Evolutionary conservation across 2,113 vertebrate species (phyloP), one percentile per base, ranked within the genome.

Genomic region (Gobius niger): DNA sequence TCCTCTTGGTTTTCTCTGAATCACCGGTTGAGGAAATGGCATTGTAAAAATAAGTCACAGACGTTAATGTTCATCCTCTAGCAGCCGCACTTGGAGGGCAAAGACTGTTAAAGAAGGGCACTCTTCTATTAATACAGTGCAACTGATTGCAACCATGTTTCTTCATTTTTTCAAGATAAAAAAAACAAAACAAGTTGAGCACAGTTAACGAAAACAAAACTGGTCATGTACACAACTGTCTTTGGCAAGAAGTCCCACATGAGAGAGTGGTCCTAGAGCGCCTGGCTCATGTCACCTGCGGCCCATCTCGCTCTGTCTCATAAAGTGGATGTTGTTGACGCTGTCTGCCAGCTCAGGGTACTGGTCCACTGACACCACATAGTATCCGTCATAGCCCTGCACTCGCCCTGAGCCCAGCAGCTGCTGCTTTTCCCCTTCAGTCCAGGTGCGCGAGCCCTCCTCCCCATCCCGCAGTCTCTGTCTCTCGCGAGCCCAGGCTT

Each of bases 241-340:
- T 98, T 99, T 98, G 98, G 97, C 96, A 98, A 98, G 94, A 94
- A 84, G 88, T 91, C 88, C 90, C 82, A 76, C 64, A 68, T 81
- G 42, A 61, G 68, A 85, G 86, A 90, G 82, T 6, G 75, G 61
- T 63, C 80, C 51, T 52, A 68, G 71, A 83, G 84, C 78, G 76
- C 70, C 68, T 68, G 82, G 73, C 85, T 91, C 89, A 94, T 98
- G 98, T 99, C 97, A 99, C 98, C 98, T 99, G 88, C 96, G 95
- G 92, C 98, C 98, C 96, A 98, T 98, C 87, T 99, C 98, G 15
- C 95, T 98, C 94, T 99, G 98, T 94, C 96, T 94, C 97, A 99
- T 95, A 91, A 99, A 99, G 84, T 98, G 96, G 91, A 99, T 93
- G 87, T 99, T 99, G 94, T 94, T 96, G 78, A 94, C 93, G 85